These are phyloP conservation scores for Andrena hattorfiana DNA, from an alignment of 2,888 invertebrate species.

Conservation along the genomic window DNA sequence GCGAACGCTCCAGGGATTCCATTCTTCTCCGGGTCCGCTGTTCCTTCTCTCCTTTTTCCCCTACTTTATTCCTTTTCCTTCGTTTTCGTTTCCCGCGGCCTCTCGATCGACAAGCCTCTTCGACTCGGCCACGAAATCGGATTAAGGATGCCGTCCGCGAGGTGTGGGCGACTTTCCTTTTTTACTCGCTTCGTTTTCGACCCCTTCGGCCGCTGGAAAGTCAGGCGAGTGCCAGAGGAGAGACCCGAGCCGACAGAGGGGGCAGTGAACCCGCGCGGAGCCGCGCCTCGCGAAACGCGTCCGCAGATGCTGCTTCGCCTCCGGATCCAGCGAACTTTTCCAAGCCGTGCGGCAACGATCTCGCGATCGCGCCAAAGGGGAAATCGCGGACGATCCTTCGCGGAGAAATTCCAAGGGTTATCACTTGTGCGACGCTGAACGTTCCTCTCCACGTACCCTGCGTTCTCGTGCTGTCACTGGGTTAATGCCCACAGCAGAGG, in stretches of 20 bases:
- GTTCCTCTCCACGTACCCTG: too few species aligned
- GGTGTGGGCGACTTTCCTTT: constrained; percentile 50
- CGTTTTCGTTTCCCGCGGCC: constrained; percentile 17
- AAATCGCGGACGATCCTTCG: neutral
- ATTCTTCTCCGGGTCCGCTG: constrained; percentile 4
- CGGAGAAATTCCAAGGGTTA: neutral
- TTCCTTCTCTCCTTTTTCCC: constrained; percentile 10
- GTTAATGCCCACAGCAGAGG: too few species aligned
- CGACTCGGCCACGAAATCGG: constrained; percentile 49
- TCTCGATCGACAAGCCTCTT: constrained; percentile 12
- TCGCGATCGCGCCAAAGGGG: too few species aligned
- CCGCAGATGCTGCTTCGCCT: constrained; percentile 61
- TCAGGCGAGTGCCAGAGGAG: constrained; percentile 71
- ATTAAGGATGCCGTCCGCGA: constrained; percentile 41
- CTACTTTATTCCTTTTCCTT: constrained; percentile 20
- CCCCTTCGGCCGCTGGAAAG: constrained; percentile 58
- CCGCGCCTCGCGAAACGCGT: constrained; percentile 79
- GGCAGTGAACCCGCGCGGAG: constrained; percentile 79
- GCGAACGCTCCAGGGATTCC: constrained; percentile 37
- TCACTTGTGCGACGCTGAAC: neutral
- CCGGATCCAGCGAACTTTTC: constrained; percentile 40
- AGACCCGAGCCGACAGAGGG: constrained; percentile 75
- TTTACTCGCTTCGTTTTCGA: constrained; percentile 38
- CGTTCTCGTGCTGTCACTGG: constrained; percentile 3
- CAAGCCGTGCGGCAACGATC: constrained; percentile 1